Evolutionary conservation across 2,888 invertebrate genomes (phyloP).

Genomic region (Pristionchus arcanus): DNA sequence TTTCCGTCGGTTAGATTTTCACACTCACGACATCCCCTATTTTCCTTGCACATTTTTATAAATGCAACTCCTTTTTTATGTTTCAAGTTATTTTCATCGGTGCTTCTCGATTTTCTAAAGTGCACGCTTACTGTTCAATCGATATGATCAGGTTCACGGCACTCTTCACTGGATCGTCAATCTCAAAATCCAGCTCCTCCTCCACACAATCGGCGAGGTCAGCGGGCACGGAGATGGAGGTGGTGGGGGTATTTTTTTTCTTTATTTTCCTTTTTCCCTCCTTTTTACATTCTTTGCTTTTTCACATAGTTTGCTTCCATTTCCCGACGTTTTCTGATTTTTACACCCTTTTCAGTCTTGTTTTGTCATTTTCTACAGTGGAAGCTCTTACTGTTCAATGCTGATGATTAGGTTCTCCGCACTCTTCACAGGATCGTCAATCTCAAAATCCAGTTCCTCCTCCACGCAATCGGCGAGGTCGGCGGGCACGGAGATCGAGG

Average conservation of each 20-base stretch:
- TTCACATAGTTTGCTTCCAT: no score
- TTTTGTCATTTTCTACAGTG: no score
- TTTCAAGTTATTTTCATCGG: no score
- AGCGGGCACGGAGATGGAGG: background rate
- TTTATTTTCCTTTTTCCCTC: no score
- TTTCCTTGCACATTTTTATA: no score
- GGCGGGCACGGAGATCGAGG: background rate
- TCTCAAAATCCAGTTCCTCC: conserved; percentile 13
- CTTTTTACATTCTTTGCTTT: no score
- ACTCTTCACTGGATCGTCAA: background rate
- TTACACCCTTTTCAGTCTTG: no score
- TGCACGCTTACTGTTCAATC: conserved; percentile 16
- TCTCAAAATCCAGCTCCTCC: conserved; percentile 14
- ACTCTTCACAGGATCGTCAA: background rate
- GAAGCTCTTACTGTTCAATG: conserved; percentile 10
- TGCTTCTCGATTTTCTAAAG: no score
- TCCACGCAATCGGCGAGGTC: conserved; percentile 12
- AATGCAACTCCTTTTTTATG: no score
- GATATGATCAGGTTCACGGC: conserved; percentile 14
- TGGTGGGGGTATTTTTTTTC: conserved; percentile 5
- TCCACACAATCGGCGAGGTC: conserved; percentile 9
- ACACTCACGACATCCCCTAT: no score
- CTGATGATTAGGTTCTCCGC: conserved; percentile 24
- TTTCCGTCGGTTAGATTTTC: no score
- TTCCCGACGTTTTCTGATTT: no score